A percentile compares a stretch with the other conserved stretches of the same genome.
phyloP scores from a whole-genome alignment of 2,113 vertebrate genomes.

The Anolis sagrei region DNA sequence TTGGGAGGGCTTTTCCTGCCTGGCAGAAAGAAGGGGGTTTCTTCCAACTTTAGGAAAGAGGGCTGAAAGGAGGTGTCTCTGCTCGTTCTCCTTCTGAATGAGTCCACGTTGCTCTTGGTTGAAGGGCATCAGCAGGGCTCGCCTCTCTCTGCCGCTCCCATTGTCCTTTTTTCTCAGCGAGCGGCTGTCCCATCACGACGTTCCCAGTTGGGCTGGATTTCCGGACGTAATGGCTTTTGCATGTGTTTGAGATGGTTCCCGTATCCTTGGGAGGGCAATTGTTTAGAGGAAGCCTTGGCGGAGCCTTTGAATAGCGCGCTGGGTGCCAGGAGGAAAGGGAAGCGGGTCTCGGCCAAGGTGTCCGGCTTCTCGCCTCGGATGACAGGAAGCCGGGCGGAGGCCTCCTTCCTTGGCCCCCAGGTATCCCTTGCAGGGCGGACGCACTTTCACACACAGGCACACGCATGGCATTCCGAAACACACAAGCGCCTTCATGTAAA shows the following conservation, averaged over 20 bases:
- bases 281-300: constrained; percentile 83
- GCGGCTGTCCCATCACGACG: constrained; percentile 65
- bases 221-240: constrained; percentile 83
- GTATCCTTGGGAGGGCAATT: constrained; percentile 79
- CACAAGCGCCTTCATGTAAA: too few relatives aligned
- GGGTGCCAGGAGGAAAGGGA: constrained; percentile 85
- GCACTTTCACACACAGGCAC: too few relatives aligned
- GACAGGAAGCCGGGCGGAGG: constrained; percentile 79
- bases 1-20: too few relatives aligned
- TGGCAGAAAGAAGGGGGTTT: too few relatives aligned
- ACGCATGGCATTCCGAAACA: too few relatives aligned
- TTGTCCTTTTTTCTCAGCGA: constrained; percentile 61
- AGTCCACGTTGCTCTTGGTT: too few relatives aligned
- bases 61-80: too few relatives aligned
- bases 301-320: constrained; percentile 72
- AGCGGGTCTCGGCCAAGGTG: constrained; percentile 75
- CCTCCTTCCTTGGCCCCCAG: constrained; percentile 55
- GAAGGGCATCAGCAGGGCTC: too few relatives aligned
- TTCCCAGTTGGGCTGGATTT: constrained; percentile 81
- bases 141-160: too few relatives aligned
- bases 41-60: too few relatives aligned
- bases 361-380: constrained; percentile 75
- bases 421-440: too few relatives aligned
- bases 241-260: constrained; percentile 78
- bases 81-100: too few relatives aligned